These are phyloP conservation scores for Pediacus dermestoides DNA, from an alignment of 2,888 invertebrate species.

Conservation along the genomic window DNA sequence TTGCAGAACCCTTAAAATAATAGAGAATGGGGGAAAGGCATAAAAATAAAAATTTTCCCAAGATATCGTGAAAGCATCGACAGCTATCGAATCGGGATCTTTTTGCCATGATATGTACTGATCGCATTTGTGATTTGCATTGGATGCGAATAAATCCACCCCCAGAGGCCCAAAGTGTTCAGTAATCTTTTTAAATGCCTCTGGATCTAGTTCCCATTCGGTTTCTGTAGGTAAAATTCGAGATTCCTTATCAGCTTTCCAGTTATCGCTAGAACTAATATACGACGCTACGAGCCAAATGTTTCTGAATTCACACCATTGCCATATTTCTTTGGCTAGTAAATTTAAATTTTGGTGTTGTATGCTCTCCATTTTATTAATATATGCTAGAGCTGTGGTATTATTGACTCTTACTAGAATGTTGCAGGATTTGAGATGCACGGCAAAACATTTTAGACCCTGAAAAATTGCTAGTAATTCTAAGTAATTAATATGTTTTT, in stretches of 20 bases:
- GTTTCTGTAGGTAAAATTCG: background rate
- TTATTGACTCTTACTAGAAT: conserved; percentile 21
- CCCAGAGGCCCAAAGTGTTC: conserved; percentile 7
- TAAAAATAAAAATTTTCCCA: conserved; percentile 17
- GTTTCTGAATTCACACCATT: conserved; percentile 23
- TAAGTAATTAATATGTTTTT: conserved; percentile 21
- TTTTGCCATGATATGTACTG: conserved; percentile 23
- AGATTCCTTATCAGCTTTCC: conserved; percentile 5
- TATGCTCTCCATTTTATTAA: conserved; percentile 17
- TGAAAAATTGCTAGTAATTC: conserved; percentile 16
- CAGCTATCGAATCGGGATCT: conserved; percentile 24
- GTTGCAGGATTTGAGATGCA: conserved; percentile 8
- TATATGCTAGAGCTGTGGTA: conserved; percentile 15
- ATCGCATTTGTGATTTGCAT: conserved; percentile 18
- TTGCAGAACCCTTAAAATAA: conserved; percentile 29
- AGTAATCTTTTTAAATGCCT: conserved; percentile 2
- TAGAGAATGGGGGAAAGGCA: conserved; percentile 27
- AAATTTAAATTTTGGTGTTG: conserved; percentile 4
- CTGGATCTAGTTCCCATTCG: background rate
- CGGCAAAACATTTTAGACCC: conserved; percentile 21
- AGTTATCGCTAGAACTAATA: conserved; percentile 7
- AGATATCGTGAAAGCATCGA: conserved; percentile 32
- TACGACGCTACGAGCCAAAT: conserved; percentile 8
- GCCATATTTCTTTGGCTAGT: conserved; percentile 21
- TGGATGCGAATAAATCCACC: conserved; percentile 1